phyloP scores from a whole-genome alignment of 2,797 vertebrate genomes.

The Acropternis orthonyx region DNA sequence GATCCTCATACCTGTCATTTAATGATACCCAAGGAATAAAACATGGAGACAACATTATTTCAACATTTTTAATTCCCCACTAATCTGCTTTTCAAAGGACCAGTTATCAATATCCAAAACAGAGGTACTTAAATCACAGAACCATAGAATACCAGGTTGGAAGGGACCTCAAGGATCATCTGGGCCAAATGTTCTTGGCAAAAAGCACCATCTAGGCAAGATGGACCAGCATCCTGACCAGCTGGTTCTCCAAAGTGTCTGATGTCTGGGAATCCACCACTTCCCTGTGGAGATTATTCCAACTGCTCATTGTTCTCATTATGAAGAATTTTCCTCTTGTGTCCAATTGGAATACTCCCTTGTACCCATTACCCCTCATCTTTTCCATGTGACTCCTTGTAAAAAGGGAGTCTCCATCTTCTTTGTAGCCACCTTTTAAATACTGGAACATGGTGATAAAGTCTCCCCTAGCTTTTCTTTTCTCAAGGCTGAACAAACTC shows the following conservation, averaged over 20 bases:
- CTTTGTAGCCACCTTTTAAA: not conserved
- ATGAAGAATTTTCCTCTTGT: not conserved
- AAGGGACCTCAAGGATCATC: not conserved
- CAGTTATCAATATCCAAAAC: not conserved
- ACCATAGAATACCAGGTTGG: not conserved
- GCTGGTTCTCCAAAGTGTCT: not conserved
- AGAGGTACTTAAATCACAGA: not conserved
- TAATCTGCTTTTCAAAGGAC: not conserved
- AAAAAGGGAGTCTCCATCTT: not conserved
- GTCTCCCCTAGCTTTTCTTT: not conserved
- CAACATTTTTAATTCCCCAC: not conserved
- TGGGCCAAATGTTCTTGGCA: not conserved
- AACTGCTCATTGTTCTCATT: not conserved
- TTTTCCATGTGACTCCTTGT: not conserved
- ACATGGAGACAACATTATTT: not conserved
- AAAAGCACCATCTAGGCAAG: not conserved
- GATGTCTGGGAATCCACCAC: rapidly evolving
- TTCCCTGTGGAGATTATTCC: not conserved
- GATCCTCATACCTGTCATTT: not conserved
- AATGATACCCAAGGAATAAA: not conserved
- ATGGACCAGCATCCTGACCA: not conserved
- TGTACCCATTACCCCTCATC: not conserved
- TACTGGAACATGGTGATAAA: not conserved
- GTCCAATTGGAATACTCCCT: not conserved
- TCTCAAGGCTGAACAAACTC: no score